Evolutionary conservation across 2,888 invertebrate genomes (phyloP).

Genomic region (Beris morrisii): DNA sequence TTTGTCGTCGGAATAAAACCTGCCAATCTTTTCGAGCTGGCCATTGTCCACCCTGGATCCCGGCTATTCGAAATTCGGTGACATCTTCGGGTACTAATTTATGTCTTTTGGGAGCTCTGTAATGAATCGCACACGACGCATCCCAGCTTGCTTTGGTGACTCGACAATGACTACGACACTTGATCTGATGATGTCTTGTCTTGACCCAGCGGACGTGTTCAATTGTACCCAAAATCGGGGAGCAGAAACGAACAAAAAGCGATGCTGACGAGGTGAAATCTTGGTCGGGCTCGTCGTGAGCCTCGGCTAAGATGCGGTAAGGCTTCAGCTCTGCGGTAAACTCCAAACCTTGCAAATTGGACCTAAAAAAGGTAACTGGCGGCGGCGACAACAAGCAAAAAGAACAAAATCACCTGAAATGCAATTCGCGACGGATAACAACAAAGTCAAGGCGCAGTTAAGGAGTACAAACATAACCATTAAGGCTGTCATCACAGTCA

Average conservation of each 20-base stretch:
- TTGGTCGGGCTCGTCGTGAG: too few relatives aligned
- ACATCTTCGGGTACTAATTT: constrained; percentile 25
- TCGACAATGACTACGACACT: constrained; percentile 8
- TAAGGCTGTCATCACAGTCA: constrained; percentile 30
- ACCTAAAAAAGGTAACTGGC: background rate
- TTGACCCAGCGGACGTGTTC: constrained; percentile 18
- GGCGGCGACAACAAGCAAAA: background rate
- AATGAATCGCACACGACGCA: constrained; percentile 22
- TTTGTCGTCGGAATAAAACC: constrained; percentile 12
- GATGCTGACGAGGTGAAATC: background rate
- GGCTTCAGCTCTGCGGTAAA: too few relatives aligned
- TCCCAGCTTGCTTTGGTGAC: background rate
- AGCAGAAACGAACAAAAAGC: background rate
- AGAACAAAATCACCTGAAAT: background rate
- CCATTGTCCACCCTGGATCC: too few relatives aligned
- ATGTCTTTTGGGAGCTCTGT: background rate
- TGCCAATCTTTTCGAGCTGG: background rate
- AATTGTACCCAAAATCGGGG: background rate
- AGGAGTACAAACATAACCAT: constrained; percentile 32
- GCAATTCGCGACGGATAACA: constrained; percentile 17
- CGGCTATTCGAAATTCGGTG: constrained; percentile 10
- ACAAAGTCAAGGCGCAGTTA: constrained; percentile 23
- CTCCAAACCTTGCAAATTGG: background rate
- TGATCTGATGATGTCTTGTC: constrained; percentile 14
- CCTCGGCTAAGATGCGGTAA: too few relatives aligned